Evolutionary conservation across 2,797 vertebrate species (phyloP).

Genomic region (Psittacula derbiana): DNA sequence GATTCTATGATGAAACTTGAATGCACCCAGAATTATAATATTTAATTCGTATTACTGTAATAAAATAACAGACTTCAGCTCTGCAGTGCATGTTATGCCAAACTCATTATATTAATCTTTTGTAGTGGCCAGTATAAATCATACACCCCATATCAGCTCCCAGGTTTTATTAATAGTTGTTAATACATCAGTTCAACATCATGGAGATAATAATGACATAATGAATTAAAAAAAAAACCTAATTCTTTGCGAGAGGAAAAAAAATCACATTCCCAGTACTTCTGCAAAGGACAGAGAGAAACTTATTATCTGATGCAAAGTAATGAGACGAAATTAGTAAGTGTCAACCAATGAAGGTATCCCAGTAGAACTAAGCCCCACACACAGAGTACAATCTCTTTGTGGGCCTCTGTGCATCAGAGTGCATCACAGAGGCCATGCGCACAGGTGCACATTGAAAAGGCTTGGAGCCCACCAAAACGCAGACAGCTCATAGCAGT

Average conservation of each 20-base stretch:
- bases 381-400: not conserved
- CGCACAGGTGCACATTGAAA: not conserved
- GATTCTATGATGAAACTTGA: not conserved
- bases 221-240: constrained; percentile 9
- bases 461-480: not conserved
- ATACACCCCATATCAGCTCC: not conserved
- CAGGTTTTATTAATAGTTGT: not conserved
- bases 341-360: not conserved
- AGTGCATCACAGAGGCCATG: not conserved
- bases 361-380: not conserved
- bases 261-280: not conserved
- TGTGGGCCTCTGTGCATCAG: not conserved
- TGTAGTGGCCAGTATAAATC: not conserved
- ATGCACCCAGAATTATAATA: not conserved
- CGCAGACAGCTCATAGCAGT: not conserved
- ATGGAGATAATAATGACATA: not conserved
- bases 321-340: constrained; percentile 34
- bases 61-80: not conserved
- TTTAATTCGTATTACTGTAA: not conserved
- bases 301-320: constrained; percentile 12
- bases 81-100: not conserved
- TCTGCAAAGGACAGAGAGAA: constrained; percentile 9
- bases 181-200: constrained; percentile 18
- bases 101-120: not conserved
- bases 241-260: not conserved